Percentiles rank a stretch among this genome's conserved stretches.
Evolutionary conservation across 2,797 vertebrate genomes (phyloP).

Genomic region (Natrix natrix): DNA sequence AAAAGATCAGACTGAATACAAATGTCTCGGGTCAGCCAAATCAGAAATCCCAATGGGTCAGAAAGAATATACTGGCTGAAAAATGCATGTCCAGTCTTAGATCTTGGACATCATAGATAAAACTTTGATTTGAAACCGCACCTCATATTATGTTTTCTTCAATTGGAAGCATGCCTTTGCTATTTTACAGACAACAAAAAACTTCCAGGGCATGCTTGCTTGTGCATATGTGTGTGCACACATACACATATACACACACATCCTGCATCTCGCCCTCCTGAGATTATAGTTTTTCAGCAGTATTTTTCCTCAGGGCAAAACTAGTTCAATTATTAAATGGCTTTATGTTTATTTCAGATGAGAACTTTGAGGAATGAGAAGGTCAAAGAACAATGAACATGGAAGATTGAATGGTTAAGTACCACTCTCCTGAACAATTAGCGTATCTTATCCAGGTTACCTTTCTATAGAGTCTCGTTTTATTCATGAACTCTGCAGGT

Average conservation of each 20-base stretch:
- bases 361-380: slow-evolving; percentile 50
- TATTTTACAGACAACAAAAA: slow-evolving; percentile 40
- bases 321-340: slow-evolving; percentile 45
- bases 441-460: slow-evolving; percentile 44
- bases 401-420: slow-evolving; percentile 30
- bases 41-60: not conserved
- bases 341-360: slow-evolving; percentile 61
- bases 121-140: slow-evolving; percentile 27
- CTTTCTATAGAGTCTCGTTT: slow-evolving; percentile 64
- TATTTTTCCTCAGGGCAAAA: slow-evolving; percentile 47
- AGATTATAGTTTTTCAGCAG: slow-evolving; percentile 41
- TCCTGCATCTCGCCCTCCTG: slow-evolving; percentile 18
- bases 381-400: not conserved
- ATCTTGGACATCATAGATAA: slow-evolving; percentile 18
- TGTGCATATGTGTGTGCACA: not conserved
- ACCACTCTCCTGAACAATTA: slow-evolving; percentile 37
- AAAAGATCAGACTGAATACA: not conserved
- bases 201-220: not conserved
- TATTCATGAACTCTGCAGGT: slow-evolving; percentile 61
- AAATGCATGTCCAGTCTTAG: not conserved
- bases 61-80: not conserved
- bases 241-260: not conserved
- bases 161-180: slow-evolving; percentile 6
- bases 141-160: slow-evolving; percentile 38
- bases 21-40: not conserved